These are phyloP conservation scores for Cacoxenus indagator DNA, from an alignment of 2,888 invertebrate genomes.

Conservation along the genomic window DNA sequence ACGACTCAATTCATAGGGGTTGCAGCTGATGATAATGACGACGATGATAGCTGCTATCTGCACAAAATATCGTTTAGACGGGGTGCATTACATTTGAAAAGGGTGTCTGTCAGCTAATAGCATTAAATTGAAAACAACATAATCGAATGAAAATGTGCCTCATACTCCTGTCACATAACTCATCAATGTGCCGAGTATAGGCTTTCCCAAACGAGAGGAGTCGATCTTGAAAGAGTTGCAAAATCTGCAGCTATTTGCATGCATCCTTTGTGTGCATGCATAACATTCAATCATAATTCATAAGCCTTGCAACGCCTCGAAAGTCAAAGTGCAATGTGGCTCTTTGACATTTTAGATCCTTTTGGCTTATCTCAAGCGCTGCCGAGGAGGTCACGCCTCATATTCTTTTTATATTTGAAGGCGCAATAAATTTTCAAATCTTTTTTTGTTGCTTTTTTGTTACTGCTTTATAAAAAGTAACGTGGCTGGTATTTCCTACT, in stretches of 20 bases:
- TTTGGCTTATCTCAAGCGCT: not conserved
- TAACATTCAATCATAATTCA: constrained; percentile 53
- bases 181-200: constrained; percentile 24
- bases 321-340: constrained; percentile 37
- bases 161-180: constrained; percentile 55
- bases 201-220: too few relatives aligned
- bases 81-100: constrained; percentile 18
- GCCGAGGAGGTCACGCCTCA: constrained; percentile 5
- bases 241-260: constrained; percentile 12
- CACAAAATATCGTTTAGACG: not conserved
- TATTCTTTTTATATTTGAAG: not conserved
- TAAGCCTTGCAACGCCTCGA: constrained; percentile 49
- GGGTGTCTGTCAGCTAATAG: constrained; percentile 61
- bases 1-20: constrained; percentile 2
- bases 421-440: constrained; percentile 4
- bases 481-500: too few relatives aligned
- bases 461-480: too few relatives aligned
- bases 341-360: not conserved
- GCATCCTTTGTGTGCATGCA: constrained; percentile 3
- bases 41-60: not conserved
- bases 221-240: not conserved
- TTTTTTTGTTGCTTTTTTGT: not conserved
- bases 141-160: constrained; percentile 7
- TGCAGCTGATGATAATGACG: constrained; percentile 5
- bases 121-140: constrained; percentile 62